Evolutionary conservation across 2,113 vertebrate species (phyloP).

Genomic region (Hyaena hyaena): DNA sequence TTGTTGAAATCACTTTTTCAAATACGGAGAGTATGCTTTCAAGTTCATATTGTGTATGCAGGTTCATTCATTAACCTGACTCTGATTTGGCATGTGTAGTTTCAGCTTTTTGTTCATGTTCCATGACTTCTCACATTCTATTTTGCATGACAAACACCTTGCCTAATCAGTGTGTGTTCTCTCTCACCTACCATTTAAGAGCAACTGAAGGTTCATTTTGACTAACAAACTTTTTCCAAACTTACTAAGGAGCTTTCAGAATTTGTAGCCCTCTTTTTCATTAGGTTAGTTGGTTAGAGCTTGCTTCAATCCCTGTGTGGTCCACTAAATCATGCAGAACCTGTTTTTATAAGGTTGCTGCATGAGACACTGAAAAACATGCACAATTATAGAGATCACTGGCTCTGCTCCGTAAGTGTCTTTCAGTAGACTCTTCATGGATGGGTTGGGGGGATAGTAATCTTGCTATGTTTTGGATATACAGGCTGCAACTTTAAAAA

Average conservation of each 20-base stretch:
- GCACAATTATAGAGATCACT: not conserved
- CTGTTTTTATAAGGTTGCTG: constrained; percentile 41
- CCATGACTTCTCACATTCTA: not conserved
- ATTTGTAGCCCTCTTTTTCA: not conserved
- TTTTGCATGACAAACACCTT: not conserved
- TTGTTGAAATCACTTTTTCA: not conserved
- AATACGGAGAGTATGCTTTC: not conserved
- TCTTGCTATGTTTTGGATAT: not conserved
- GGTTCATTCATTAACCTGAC: not conserved
- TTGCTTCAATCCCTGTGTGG: not conserved
- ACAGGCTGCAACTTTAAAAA: not conserved
- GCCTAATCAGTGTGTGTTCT: not conserved
- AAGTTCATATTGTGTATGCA: not conserved
- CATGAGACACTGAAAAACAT: constrained; percentile 25
- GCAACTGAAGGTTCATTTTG: not conserved
- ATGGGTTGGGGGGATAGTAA: not conserved
- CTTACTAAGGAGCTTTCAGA: not conserved
- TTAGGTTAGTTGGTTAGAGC: constrained; percentile 17
- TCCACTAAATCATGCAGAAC: not conserved
- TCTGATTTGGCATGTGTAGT: not conserved
- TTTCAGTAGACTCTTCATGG: not conserved
- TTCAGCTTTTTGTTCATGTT: constrained; percentile 30
- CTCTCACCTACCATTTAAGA: not conserved
- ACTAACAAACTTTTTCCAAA: not conserved
- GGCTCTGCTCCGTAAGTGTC: not conserved